Conservation (phyloP, 2,113 vertebrate species). For the Gorsachius goisagi region DNA sequence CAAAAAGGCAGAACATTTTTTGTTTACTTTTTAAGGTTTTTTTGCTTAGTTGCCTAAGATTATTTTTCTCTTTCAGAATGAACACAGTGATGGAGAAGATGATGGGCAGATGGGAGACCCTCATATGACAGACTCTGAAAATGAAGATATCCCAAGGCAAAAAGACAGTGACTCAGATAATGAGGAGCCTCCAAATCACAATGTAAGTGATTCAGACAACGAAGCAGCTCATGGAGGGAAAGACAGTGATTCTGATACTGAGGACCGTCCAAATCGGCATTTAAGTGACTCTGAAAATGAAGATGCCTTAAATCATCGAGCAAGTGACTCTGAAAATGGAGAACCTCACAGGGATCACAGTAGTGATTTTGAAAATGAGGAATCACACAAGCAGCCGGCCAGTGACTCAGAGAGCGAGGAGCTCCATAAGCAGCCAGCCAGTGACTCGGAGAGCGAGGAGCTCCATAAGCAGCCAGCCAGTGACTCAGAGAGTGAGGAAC, state of each 20-base stretch:
- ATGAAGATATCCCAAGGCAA: slow-evolving; percentile 65
- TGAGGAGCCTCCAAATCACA: slow-evolving; percentile 65
- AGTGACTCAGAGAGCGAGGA: slow-evolving; percentile 68
- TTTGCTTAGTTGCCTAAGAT: slow-evolving; percentile 15
- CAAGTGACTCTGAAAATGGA: slow-evolving; percentile 79
- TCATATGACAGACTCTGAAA: slow-evolving; percentile 73
- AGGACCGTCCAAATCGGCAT: slow-evolving; percentile 51
- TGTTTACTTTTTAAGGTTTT: background rate
- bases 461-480: slow-evolving; percentile 41
- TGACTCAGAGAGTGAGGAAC: slow-evolving; percentile 61
- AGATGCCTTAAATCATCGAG: slow-evolving; percentile 67
- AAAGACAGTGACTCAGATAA: slow-evolving; percentile 73
- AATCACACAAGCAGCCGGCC: slow-evolving; percentile 36
- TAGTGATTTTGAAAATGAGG: slow-evolving; percentile 79
- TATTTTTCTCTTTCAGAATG: slow-evolving; percentile 77
- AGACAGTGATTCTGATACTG: slow-evolving; percentile 78
- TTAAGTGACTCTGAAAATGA: slow-evolving; percentile 75
- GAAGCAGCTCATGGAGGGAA: slow-evolving; percentile 76
- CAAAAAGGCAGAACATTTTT: background rate
- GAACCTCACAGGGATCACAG: slow-evolving; percentile 70
- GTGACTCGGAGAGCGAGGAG: slow-evolving; percentile 63
- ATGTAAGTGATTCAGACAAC: slow-evolving; percentile 74
- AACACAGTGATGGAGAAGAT: slow-evolving; percentile 84
- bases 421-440: background rate
- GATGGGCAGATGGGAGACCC: slow-evolving; percentile 43